Conservation (phyloP, 2,797 vertebrate genomes). For the Manis javanica region DNA sequence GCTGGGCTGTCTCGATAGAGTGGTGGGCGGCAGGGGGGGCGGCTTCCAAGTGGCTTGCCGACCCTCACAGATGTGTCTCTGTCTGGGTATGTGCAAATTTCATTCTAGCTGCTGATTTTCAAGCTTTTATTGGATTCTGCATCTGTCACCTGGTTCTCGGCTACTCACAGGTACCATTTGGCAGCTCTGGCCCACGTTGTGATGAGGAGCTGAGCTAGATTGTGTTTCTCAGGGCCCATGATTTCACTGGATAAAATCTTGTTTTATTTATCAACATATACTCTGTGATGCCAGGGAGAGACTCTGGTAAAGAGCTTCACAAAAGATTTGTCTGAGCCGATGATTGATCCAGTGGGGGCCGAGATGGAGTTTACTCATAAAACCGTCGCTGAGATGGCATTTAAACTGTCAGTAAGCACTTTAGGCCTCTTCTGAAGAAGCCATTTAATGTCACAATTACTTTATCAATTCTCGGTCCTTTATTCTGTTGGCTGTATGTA, state of each 20-base stretch:
- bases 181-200: neutral
- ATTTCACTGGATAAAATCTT: neutral
- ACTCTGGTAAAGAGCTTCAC: neutral
- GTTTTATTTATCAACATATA: neutral
- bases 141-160: constrained; percentile 1
- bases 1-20: neutral
- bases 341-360: neutral
- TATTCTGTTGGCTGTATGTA: neutral
- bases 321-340: neutral
- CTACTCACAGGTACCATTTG: neutral
- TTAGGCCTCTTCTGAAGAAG: neutral
- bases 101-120: neutral
- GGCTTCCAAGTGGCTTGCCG: neutral
- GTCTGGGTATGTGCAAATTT: neutral
- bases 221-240: neutral
- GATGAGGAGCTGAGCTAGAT: accelerated
- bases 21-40: accelerated
- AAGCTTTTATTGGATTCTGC: neutral
- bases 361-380: neutral
- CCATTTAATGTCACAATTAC: neutral
- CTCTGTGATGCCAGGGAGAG: neutral
- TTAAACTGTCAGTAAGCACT: constrained; percentile 22
- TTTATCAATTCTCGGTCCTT: neutral
- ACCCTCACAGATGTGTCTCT: neutral
- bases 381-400: neutral